Evolutionary conservation across 1,140 invertebrate species (phyloP).

Genomic region (Berghia stephanieae): DNA sequence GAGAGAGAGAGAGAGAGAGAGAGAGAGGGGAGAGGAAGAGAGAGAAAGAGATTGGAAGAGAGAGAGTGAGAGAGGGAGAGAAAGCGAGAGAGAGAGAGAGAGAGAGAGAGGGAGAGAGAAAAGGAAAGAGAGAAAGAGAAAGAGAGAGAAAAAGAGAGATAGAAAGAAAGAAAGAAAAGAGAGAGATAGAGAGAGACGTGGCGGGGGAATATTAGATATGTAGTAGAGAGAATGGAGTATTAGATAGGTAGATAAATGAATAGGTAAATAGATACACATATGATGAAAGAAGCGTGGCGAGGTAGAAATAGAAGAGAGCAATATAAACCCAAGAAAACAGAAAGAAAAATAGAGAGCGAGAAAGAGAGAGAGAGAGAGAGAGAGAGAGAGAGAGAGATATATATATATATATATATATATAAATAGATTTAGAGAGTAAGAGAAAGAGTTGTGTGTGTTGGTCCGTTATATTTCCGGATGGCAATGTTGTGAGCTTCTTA

Average conservation of each 20-base stretch:
- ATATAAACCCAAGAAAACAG: background rate
- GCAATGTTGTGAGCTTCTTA: no score
- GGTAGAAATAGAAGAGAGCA: slow-evolving; percentile 17
- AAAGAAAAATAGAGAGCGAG: no score
- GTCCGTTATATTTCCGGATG: no score
- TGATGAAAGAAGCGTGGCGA: no score
- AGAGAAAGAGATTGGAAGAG: background rate
- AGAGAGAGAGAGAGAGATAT: no score
- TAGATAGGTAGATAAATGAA: no score
- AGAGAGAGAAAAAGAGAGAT: slow-evolving; percentile 15
- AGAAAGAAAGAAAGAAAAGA: background rate
- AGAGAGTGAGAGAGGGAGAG: background rate
- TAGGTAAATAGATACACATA: no score
- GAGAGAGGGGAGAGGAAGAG: background rate
- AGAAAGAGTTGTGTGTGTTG: no score
- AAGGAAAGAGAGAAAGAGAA: slow-evolving; percentile 25
- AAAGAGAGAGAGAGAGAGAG: no score
- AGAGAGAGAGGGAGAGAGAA: slow-evolving; percentile 5
- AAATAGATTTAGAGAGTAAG: no score
- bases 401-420: no score
- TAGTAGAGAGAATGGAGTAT: no score
- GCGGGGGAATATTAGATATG: background rate
- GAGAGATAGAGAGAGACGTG: slow-evolving; percentile 17
- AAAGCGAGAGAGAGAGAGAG: slow-evolving; percentile 15
- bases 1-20: slow-evolving; percentile 7